phyloP scores from a whole-genome alignment of 2,113 vertebrate genomes.

The Microcebus murinus region DNA sequence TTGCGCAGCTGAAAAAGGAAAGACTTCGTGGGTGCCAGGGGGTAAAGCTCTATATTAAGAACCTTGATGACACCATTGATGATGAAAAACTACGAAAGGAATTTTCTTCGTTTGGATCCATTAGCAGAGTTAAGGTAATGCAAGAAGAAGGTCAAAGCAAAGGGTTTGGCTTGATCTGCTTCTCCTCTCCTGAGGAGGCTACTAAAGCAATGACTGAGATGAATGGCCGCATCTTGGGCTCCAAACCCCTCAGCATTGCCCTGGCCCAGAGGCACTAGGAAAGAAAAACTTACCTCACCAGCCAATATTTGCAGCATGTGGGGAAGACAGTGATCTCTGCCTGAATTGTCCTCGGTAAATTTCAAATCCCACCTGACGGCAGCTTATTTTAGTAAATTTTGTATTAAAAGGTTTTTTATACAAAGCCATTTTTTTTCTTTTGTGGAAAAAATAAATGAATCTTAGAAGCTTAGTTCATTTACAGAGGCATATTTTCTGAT shows the following conservation, averaged over 20 bases:
- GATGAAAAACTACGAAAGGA: slow-evolving; percentile 86
- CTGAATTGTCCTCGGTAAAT: not conserved
- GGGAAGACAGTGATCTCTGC: not conserved
- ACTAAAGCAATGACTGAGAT: slow-evolving; percentile 54
- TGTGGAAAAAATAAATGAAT: not conserved
- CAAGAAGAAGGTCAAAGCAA: slow-evolving; percentile 95
- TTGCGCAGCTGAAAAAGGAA: slow-evolving; percentile 94
- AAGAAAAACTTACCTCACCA: not conserved
- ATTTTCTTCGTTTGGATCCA: slow-evolving; percentile 95
- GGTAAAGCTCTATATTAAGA: slow-evolving; percentile 93
- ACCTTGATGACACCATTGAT: slow-evolving; percentile 57
- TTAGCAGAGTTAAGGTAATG: slow-evolving; percentile 97
- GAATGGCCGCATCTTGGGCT: slow-evolving; percentile 65
- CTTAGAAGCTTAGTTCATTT: not conserved
- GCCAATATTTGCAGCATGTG: slow-evolving; percentile 54
- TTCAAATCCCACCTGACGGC: not conserved
- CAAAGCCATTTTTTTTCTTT: not conserved
- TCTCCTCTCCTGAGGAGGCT: slow-evolving; percentile 86
- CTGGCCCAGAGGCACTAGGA: slow-evolving; percentile 45
- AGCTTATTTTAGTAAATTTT: not conserved
- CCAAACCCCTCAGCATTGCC: slow-evolving; percentile 56
- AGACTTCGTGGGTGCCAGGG: slow-evolving; percentile 92
- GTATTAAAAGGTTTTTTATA: not conserved
- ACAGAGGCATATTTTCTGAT: not conserved
- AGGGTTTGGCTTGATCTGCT: slow-evolving; percentile 97